Evolutionary conservation across 2,797 vertebrate species (phyloP).

Genomic region (Garrulus glandarius): DNA sequence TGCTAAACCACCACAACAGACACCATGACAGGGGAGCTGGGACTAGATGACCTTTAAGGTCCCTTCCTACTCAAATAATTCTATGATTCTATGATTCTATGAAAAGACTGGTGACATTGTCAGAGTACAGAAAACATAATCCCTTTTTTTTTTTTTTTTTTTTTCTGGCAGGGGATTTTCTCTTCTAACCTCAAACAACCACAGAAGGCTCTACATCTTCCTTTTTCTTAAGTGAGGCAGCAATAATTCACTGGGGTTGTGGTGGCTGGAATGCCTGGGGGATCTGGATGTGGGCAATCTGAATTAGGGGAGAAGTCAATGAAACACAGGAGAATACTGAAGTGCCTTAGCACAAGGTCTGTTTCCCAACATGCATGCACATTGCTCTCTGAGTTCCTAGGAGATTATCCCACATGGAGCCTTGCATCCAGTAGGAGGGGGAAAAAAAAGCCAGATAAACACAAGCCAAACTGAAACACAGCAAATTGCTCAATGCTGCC

Average conservation of each 20-base stretch:
- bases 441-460: neutral
- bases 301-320: constrained; percentile 9
- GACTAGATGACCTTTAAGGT: neutral
- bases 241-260: neutral
- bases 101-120: neutral
- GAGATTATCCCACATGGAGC: neutral
- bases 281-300: neutral
- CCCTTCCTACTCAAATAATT: neutral
- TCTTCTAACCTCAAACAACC: neutral
- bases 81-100: neutral
- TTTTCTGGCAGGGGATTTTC: neutral
- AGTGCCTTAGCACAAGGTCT: neutral
- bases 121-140: neutral
- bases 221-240: neutral
- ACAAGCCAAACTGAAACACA: neutral
- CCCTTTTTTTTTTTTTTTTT: neutral
- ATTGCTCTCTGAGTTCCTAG: neutral
- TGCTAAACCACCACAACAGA: too few relatives aligned
- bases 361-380: neutral
- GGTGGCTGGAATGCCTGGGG: neutral
- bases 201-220: neutral
- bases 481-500: neutral
- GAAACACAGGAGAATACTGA: neutral
- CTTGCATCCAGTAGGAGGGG: neutral
- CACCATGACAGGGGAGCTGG: neutral